Evolutionary conservation across 2,113 vertebrate species (phyloP), one percentile per base, ranked within the genome.

Genomic region (Dolichotis patagonum): DNA sequence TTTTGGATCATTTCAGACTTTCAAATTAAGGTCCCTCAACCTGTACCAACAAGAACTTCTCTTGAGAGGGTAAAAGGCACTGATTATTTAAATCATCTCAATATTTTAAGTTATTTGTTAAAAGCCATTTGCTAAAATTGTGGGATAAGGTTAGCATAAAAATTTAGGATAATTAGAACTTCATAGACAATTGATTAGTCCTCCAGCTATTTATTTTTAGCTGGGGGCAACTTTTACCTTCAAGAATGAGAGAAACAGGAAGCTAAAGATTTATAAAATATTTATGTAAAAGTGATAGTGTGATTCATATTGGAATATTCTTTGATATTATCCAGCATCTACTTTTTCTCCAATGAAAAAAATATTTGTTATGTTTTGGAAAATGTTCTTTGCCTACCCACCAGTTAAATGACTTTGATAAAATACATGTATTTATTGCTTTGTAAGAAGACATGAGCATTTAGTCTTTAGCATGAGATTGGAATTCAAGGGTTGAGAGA

Each of bases 241-340:
- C 30, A 88, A 87, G 81, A 75, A 81, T 71, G 6, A 85, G 85
- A 84, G 43, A 87, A 82, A 91, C 4, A 88, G 63, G 73, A 77
- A 82, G 80, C 26, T 30, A 52, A 77, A 87, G 22, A 88, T 67
- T 43, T 73, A 32, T 88, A 82, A 80, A 95, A 46, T 35, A 16
- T 88, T 81, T 54, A 14, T 19, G 62, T 8, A 69, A 17, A 82
- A 43, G 19, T 81, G 65, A 43, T 75, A 41, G 17, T 81, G 26
- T 93, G 63, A 88, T 63, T 94, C 17, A 85, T 69, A 65, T 94
- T 62, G 84, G 83, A 87, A 86, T 62, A 35, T 93, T 80, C 13
- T 54, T 94, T 82, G 30, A 62, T 88, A 43, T 52, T 82, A 63
- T 35, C 60, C 83, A 86, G 20, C 90, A 83, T 75, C 32, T 63